Conservation (phyloP, 2,888 invertebrate genomes). For the Deilephila elpenor region DNA sequence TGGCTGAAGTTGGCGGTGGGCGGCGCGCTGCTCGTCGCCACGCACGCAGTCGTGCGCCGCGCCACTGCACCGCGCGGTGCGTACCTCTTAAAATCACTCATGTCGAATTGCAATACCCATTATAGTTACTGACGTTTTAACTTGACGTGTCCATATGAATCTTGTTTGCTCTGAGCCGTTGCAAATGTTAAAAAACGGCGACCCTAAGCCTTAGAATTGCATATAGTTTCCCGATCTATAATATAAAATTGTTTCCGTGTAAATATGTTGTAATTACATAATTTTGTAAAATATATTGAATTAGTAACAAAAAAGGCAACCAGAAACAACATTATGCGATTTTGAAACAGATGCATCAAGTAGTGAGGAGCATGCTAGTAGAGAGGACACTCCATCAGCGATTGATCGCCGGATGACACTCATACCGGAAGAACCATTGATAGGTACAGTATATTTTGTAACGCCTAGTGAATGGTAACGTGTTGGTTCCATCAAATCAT, state of each 20-base stretch:
- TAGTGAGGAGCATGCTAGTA: slow-evolving; percentile 56
- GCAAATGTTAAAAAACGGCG: background rate
- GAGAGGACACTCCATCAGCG: slow-evolving; percentile 65
- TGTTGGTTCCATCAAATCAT: background rate
- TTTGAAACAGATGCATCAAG: slow-evolving; percentile 64
- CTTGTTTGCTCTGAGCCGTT: background rate
- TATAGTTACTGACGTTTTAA: background rate
- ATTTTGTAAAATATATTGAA: background rate
- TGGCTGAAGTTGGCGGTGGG: slow-evolving; percentile 94
- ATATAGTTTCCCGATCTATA: background rate
- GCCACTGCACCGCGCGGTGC: slow-evolving; percentile 87
- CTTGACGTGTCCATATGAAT: background rate
- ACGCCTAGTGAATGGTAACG: slow-evolving; percentile 28
- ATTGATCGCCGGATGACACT: slow-evolving; percentile 78
- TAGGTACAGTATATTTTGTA: slow-evolving; percentile 26
- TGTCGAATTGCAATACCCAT: background rate
- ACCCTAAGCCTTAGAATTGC: background rate
- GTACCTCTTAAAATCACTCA: slow-evolving; percentile 63
- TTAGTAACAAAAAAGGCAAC: slow-evolving; percentile 25
- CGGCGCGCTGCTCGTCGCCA: slow-evolving; percentile 92
- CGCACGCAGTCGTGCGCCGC: slow-evolving; percentile 93
- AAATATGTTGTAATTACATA: background rate
- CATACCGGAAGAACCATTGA: slow-evolving; percentile 60
- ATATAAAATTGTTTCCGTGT: background rate
- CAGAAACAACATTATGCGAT: slow-evolving; percentile 44